Conservation (phyloP, 2,888 invertebrate species). For the Ophonus ardosiacus region DNA sequence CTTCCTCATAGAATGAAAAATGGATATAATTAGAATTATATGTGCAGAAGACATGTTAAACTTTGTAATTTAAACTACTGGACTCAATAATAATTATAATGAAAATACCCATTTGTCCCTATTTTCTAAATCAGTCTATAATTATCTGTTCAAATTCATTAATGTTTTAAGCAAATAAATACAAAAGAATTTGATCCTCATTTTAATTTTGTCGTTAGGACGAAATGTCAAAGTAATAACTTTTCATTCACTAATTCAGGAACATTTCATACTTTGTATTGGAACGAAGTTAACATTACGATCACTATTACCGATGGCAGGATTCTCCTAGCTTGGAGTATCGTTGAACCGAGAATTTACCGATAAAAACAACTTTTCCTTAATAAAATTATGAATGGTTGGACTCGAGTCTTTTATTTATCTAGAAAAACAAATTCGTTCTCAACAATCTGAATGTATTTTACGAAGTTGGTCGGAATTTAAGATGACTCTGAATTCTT, state of each 20-base stretch:
- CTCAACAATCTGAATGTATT: conserved; percentile 58
- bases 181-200: not conserved
- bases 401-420: conserved; percentile 41
- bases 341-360: conserved; percentile 50
- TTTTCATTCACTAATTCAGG: conserved; percentile 18
- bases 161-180: not conserved
- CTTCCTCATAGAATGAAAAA: too few species aligned
- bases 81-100: too few species aligned
- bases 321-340: not conserved
- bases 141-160: not conserved
- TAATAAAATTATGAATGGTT: conserved; percentile 6
- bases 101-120: too few species aligned
- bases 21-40: too few species aligned
- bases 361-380: conserved; percentile 40
- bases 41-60: too few species aligned
- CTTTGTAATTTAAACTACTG: too few species aligned
- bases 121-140: too few species aligned
- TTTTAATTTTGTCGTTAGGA: not conserved
- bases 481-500: conserved; percentile 35
- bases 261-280: not conserved
- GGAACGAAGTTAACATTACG: not conserved
- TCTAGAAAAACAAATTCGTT: conserved; percentile 52
- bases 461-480: conserved; percentile 24
- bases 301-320: not conserved
- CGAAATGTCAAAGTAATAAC: conserved; percentile 9